Conservation (phyloP, 2,113 vertebrate genomes). For the Saccopteryx leptura region DNA sequence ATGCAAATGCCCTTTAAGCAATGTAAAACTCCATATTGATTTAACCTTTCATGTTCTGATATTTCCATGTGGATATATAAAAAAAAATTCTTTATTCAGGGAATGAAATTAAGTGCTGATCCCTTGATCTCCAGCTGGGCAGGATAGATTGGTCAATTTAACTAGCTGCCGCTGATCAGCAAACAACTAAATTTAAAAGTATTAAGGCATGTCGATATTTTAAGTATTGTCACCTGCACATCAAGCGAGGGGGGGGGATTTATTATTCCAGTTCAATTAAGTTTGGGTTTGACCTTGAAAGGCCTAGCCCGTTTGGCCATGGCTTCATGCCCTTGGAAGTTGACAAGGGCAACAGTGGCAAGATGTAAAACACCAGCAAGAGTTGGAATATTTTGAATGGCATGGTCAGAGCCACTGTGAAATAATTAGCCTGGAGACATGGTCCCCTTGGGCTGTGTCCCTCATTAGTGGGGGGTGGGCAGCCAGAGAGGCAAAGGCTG, state of each 20-base stretch:
- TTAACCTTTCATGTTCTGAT: constrained; percentile 97
- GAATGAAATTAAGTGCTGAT: constrained; percentile 92
- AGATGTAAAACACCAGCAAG: constrained; percentile 78
- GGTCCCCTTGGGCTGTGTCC: constrained; percentile 73
- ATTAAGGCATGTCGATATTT: constrained; percentile 86
- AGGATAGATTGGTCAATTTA: constrained; percentile 90
- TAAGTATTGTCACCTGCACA: constrained; percentile 84
- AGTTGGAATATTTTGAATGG: constrained; percentile 65
- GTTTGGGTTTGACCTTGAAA: constrained; percentile 83
- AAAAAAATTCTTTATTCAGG: constrained; percentile 89
- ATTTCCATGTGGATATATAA: constrained; percentile 89
- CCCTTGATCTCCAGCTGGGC: constrained; percentile 90
- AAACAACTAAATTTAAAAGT: constrained; percentile 88
- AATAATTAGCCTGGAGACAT: constrained; percentile 79
- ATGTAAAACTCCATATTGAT: constrained; percentile 96
- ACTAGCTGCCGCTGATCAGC: constrained; percentile 88
- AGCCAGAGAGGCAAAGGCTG: not conserved
- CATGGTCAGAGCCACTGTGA: constrained; percentile 63
- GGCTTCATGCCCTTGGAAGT: constrained; percentile 69
- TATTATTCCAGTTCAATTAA: constrained; percentile 84
- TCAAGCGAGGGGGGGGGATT: constrained; percentile 62
- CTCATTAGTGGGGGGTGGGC: constrained; percentile 74
- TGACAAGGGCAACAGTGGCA: constrained; percentile 68
- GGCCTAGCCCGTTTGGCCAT: constrained; percentile 51
- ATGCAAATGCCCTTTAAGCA: constrained; percentile 95